Conservation (phyloP, 2,888 invertebrate genomes). For the Drosophila nr. perissopoda region DNA sequence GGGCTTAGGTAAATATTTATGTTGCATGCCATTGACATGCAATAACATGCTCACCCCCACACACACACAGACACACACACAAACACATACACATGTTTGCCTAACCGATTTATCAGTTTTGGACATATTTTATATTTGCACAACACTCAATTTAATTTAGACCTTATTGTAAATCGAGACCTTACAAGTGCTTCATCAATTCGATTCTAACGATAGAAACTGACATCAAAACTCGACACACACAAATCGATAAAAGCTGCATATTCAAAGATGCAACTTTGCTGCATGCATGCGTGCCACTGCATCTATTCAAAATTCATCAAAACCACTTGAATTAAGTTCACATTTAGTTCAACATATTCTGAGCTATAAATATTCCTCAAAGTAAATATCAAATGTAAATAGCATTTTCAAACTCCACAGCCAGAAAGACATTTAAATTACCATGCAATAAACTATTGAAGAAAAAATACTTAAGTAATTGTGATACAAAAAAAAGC, state of each 20-base stretch:
- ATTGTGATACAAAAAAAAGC: neutral
- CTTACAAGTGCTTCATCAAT: neutral
- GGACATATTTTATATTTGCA: constrained; percentile 20
- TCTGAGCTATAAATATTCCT: neutral
- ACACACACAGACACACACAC: constrained; percentile 10
- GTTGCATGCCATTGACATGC: constrained; percentile 38
- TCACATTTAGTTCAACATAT: neutral
- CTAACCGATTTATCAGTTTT: constrained; percentile 10
- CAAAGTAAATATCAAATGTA: neutral
- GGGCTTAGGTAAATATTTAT: constrained; percentile 60
- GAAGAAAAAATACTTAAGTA: neutral
- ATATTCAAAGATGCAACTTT: neutral
- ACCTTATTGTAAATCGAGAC: neutral
- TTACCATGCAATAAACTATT: neutral
- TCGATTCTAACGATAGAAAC: neutral
- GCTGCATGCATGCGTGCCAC: neutral
- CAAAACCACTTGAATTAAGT: neutral
- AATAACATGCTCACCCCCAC: constrained; percentile 10
- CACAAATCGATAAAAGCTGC: neutral
- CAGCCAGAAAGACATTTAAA: neutral
- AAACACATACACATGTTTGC: neutral
- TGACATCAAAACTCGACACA: neutral
- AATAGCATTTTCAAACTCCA: neutral
- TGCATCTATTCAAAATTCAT: neutral
- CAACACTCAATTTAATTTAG: constrained; percentile 34